phyloP scores from a whole-genome alignment of 2,888 invertebrate species.

The Rotaria magnacalcarata region DNA sequence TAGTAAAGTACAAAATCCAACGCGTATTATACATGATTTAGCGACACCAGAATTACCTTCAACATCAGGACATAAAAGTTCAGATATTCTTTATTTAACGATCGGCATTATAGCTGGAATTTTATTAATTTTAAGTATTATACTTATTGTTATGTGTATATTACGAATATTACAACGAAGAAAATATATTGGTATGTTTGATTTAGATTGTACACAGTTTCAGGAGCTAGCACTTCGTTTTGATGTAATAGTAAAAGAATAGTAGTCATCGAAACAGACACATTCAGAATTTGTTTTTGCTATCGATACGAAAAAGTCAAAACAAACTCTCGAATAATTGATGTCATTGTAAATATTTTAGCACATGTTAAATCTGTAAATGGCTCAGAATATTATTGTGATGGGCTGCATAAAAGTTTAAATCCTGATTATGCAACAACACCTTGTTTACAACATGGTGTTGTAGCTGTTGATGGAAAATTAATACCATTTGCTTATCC shows the following conservation, averaged over 20 bases:
- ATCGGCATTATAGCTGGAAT: slow-evolving; percentile 56
- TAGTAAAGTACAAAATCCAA: slow-evolving; percentile 13
- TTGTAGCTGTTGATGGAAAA: slow-evolving; percentile 31
- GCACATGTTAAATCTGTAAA: slow-evolving; percentile 1
- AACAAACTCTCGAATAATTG: no score
- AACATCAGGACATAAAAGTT: slow-evolving; percentile 44
- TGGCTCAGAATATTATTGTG: slow-evolving; percentile 11
- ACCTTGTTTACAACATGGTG: slow-evolving; percentile 32
- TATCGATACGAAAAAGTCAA: no score
- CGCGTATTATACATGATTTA: not conserved
- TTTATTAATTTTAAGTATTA: slow-evolving; percentile 54
- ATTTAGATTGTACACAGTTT: no score
- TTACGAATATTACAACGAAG: slow-evolving; percentile 56
- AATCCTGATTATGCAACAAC: slow-evolving; percentile 33
- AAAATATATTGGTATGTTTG: slow-evolving; percentile 48
- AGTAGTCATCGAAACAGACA: no score
- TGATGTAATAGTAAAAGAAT: no score
- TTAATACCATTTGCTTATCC: slow-evolving; percentile 29
- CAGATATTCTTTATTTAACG: slow-evolving; percentile 55
- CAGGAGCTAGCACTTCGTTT: no score
- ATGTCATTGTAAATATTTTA: not conserved
- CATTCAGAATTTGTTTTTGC: no score
- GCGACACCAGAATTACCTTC: not conserved
- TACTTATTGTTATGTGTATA: slow-evolving; percentile 57
- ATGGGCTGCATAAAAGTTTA: not conserved